Evolutionary conservation across 2,888 invertebrate genomes (phyloP).

Genomic region (Dorcus parallelipipedus): DNA sequence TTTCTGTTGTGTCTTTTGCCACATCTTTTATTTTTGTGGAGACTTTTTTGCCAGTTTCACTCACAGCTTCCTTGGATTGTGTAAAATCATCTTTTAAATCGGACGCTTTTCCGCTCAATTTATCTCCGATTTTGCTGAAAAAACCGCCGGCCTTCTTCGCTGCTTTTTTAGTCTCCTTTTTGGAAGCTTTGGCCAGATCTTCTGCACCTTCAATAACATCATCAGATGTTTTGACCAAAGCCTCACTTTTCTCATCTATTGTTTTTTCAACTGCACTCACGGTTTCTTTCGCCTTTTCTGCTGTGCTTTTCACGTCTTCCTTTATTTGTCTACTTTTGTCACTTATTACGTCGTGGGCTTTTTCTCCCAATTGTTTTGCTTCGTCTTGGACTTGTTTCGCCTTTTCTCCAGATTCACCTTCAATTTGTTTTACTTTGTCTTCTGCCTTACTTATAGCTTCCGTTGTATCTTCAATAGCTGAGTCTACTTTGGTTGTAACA

Average conservation of each 20-base stretch:
- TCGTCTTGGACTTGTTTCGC: not conserved
- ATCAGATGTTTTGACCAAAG: conserved; percentile 7
- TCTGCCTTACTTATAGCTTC: not conserved
- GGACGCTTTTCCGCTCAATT: conserved; percentile 17
- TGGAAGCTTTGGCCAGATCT: conserved; percentile 29
- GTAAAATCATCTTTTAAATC: conserved; percentile 10
- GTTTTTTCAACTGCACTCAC: conserved; percentile 6
- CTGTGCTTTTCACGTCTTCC: not conserved
- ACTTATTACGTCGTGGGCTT: not conserved
- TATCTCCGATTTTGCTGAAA: conserved; percentile 12
- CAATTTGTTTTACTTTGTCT: conserved; percentile 4
- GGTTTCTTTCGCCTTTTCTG: conserved; percentile 5
- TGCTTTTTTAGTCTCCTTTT: conserved; percentile 23
- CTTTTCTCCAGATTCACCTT: conserved; percentile 2
- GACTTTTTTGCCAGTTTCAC: not conserved
- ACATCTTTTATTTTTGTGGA: not conserved
- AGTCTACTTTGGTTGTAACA: not conserved
- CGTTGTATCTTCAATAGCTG: not conserved
- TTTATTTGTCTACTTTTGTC: not conserved
- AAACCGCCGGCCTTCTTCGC: not conserved
- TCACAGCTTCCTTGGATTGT: not conserved
- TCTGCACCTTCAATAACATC: conserved; percentile 30
- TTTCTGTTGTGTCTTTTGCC: conserved; percentile 17
- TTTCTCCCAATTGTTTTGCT: not conserved
- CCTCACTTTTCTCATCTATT: conserved; percentile 14